phyloP scores from a whole-genome alignment of 2,888 invertebrate genomes.

The Hartigia nigra region DNA sequence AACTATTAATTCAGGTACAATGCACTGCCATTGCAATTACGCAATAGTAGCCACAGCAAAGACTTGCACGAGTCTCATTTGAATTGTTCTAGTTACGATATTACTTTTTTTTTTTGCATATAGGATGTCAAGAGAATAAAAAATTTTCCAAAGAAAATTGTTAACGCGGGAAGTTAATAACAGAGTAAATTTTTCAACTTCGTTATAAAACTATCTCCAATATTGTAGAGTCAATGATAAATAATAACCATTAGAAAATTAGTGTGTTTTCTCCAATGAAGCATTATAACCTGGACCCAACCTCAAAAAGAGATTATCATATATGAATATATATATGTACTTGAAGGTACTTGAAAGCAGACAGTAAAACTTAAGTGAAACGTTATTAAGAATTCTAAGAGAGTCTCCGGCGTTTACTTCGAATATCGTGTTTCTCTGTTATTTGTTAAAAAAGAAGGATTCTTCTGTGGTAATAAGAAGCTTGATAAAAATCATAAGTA shows the following conservation, averaged over 20 bases:
- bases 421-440: background rate
- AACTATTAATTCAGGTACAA: background rate
- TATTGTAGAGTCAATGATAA: background rate
- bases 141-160: background rate
- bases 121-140: background rate
- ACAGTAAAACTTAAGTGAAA: background rate
- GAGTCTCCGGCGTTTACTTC: background rate
- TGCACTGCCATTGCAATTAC: background rate
- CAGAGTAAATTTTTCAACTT: background rate
- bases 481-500: background rate
- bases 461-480: background rate
- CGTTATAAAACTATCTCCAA: background rate
- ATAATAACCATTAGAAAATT: background rate
- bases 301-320: background rate
- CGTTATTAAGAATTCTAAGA: background rate
- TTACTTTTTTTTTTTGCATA: background rate
- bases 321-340: background rate
- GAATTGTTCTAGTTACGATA: background rate
- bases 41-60: background rate
- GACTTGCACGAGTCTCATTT: background rate
- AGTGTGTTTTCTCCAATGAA: background rate
- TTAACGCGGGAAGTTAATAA: accelerated
- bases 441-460: background rate
- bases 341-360: background rate
- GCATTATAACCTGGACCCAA: background rate